phyloP scores from a whole-genome alignment of 2,797 vertebrate species.

The Parauchenoglanis punctatus region DNA sequence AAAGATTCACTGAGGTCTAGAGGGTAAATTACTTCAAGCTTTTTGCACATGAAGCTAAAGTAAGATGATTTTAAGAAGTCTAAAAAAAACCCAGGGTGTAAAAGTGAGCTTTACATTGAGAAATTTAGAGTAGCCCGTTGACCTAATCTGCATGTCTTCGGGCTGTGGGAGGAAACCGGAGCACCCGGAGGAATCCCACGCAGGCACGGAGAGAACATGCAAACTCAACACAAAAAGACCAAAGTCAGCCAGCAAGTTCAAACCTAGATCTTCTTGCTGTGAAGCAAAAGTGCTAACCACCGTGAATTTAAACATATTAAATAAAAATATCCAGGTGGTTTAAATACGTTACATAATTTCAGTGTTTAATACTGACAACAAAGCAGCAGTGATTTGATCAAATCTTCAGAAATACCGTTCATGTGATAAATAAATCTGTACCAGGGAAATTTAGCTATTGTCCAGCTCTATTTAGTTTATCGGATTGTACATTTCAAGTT shows the following conservation, averaged over 20 bases:
- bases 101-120: background rate
- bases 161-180: no score
- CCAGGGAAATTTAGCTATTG: background rate
- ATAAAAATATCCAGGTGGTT: background rate
- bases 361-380: background rate
- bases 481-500: background rate
- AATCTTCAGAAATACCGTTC: background rate
- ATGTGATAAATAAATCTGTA: background rate
- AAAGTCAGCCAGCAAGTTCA: no score
- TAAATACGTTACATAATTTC: background rate
- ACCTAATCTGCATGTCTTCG: no score
- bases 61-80: background rate
- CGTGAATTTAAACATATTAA: background rate
- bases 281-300: no score
- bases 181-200: no score
- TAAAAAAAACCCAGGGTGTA: background rate
- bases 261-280: no score
- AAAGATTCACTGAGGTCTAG: background rate
- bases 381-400: background rate
- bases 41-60: background rate
- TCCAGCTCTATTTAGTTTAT: background rate
- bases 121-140: no score
- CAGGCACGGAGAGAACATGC: no score
- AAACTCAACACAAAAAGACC: no score
- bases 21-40: background rate